Conservation (phyloP, 2,113 vertebrate species). For the Anarrhichthys ocellatus region DNA sequence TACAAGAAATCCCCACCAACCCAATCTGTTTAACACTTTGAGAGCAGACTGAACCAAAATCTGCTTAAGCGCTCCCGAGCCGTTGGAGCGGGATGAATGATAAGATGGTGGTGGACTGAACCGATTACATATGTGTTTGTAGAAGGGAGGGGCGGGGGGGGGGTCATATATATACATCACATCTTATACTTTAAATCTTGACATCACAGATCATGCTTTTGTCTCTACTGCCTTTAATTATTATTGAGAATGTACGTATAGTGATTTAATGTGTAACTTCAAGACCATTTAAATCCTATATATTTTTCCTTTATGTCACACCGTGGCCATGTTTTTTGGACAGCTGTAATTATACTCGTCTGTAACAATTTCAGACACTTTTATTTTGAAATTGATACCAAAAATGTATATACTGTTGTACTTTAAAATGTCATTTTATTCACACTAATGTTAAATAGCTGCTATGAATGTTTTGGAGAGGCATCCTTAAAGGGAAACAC, state of each 20-base stretch:
- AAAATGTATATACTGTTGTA: neutral
- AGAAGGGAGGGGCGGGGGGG: neutral
- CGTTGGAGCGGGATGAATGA: conserved; percentile 68
- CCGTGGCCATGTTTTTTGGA: neutral
- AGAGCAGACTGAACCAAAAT: conserved; percentile 79
- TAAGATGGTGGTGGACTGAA: conserved; percentile 68
- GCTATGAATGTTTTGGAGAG: neutral
- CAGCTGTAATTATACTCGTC: neutral
- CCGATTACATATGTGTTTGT: conserved; percentile 63
- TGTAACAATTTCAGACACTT: neutral
- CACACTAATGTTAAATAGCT: neutral
- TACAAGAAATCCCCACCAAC: conserved; percentile 22
- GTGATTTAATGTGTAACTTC: neutral
- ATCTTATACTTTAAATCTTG: neutral
- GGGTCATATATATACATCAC: neutral
- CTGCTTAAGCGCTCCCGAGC: conserved; percentile 80
- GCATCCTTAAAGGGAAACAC: neutral
- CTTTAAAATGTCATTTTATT: neutral
- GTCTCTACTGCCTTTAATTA: neutral
- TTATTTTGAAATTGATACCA: conserved; percentile 13
- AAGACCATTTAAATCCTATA: neutral
- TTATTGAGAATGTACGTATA: neutral
- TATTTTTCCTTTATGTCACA: neutral
- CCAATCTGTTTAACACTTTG: conserved; percentile 81
- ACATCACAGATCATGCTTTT: neutral